A percentile compares a stretch with the other conserved stretches of the same genome.
phyloP scores from a whole-genome alignment of 1,140 invertebrate genomes.

The Ceratina australensis region DNA sequence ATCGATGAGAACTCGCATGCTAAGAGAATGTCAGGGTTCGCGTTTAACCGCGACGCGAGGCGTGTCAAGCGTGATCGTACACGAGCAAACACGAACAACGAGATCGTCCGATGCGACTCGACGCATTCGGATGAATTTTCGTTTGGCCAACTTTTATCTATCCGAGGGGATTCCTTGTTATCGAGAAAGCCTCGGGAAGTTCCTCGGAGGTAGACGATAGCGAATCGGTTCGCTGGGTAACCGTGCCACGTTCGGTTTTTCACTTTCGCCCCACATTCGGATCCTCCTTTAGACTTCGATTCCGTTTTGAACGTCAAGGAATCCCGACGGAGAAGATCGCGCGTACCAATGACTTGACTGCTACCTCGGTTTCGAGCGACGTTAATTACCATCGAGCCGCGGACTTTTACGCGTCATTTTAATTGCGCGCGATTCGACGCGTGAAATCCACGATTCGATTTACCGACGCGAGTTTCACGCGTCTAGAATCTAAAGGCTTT shows the following conservation, averaged over 20 bases:
- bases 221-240: neutral
- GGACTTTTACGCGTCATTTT: too few species aligned
- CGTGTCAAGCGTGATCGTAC: slow-evolving; percentile 22
- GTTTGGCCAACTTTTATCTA: neutral
- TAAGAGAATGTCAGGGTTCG: neutral
- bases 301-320: neutral
- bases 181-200: neutral
- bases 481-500: neutral
- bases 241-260: neutral
- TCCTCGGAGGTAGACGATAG: neutral
- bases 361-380: neutral
- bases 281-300: neutral
- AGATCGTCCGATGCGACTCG: neutral
- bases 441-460: too few species aligned
- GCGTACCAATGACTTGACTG: neutral
- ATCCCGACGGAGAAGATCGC: neutral
- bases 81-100: slow-evolving; percentile 50
- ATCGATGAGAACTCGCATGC: slow-evolving; percentile 52
- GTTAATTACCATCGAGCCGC: too few species aligned
- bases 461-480: too few species aligned
- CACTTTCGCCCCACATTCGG: neutral
- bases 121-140: neutral
- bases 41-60: neutral
- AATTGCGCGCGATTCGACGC: too few species aligned
- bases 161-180: slow-evolving; percentile 1